Evolutionary conservation across 2,888 invertebrate species (phyloP).

Genomic region (Pantelozetes paolii): DNA sequence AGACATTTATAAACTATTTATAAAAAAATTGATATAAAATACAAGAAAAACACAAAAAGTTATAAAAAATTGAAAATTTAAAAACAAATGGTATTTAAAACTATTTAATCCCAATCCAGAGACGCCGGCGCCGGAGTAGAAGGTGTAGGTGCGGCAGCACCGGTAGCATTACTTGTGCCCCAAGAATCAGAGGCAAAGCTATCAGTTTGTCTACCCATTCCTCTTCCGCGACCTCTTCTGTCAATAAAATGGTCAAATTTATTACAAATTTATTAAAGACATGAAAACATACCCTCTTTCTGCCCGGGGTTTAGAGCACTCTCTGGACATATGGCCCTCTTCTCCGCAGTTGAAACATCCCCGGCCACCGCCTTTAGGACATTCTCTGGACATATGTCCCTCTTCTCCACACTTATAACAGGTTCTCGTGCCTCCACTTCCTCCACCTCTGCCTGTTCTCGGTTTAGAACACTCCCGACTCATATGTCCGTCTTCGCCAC

Average conservation of each 20-base stretch:
- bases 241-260: background rate
- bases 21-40: background rate
- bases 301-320: background rate
- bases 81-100: background rate
- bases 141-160: background rate
- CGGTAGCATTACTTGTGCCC: background rate
- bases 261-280: background rate
- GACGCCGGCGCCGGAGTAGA: background rate
- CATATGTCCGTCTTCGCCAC: slow-evolving; percentile 18
- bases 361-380: slow-evolving; percentile 13
- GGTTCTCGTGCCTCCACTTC: background rate
- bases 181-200: background rate
- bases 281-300: background rate
- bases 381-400: slow-evolving; percentile 22
- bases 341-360: slow-evolving; percentile 23
- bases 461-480: slow-evolving; percentile 11
- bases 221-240: background rate
- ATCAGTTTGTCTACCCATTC: background rate
- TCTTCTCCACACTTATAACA: slow-evolving; percentile 17
- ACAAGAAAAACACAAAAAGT: background rate
- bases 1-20: background rate
- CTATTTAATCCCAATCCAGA: background rate
- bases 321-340: slow-evolving; percentile 19
- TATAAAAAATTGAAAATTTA: background rate
- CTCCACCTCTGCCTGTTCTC: background rate